phyloP scores from a whole-genome alignment of 2,797 vertebrate species.

The Ptychadena robeensis region DNA sequence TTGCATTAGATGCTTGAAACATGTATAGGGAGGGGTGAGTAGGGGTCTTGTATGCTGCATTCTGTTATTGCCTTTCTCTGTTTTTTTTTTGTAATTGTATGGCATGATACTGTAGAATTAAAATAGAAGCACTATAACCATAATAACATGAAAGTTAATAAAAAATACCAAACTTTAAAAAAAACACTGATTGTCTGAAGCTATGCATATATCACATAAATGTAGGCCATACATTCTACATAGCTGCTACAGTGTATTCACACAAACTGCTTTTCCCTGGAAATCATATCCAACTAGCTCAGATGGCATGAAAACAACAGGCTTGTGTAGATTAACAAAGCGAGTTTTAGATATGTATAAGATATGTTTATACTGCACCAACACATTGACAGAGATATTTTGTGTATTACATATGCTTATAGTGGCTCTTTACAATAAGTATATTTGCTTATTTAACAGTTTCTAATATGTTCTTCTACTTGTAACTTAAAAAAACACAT shows the following conservation, averaged over 20 bases:
- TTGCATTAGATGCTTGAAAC: conserved; percentile 32
- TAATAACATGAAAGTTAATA: not conserved
- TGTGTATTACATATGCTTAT: too few species aligned
- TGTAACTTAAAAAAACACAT: too few species aligned
- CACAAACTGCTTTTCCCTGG: not conserved
- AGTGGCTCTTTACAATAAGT: too few species aligned
- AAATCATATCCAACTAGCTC: not conserved
- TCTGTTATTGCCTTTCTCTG: conserved; percentile 18
- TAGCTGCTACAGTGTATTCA: conserved; percentile 41
- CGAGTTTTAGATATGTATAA: too few species aligned
- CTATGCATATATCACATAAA: not conserved
- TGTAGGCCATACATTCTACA: conserved; percentile 47
- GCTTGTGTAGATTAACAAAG: not conserved
- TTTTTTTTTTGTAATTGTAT: conserved; percentile 14
- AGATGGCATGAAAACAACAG: not conserved
- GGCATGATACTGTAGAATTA: not conserved
- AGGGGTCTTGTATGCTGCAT: not conserved
- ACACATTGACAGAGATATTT: too few species aligned
- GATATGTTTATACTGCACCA: too few species aligned
- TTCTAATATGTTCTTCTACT: too few species aligned
- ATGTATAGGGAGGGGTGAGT: conserved; percentile 34
- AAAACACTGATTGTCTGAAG: conserved; percentile 48
- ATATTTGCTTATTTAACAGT: too few species aligned
- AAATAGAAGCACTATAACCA: not conserved
- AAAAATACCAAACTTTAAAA: conserved; percentile 6